Evolutionary conservation across 1,140 invertebrate genomes (phyloP).

Genomic region (Panagrolaimus sp.): DNA sequence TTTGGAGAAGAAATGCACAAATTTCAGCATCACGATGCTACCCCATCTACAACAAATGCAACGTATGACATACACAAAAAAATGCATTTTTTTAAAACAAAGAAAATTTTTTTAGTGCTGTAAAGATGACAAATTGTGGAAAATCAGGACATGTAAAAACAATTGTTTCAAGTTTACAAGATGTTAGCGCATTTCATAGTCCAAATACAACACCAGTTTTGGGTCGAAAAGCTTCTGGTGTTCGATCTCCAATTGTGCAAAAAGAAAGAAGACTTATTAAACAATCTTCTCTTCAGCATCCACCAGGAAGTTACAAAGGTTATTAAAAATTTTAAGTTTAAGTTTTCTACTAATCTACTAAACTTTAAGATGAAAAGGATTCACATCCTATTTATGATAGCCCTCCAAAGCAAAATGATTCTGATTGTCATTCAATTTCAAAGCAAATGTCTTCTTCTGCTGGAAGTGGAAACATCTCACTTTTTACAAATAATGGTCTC

Average conservation of each 20-base stretch:
- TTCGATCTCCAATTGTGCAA: background rate
- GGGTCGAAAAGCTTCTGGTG: background rate
- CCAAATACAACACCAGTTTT: slow-evolving; percentile 7
- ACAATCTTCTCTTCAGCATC: slow-evolving; percentile 1
- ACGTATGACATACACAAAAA: background rate
- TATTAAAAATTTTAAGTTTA: background rate
- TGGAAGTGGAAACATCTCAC: background rate
- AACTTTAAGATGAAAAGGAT: slow-evolving; percentile 6
- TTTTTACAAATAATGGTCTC: no score
- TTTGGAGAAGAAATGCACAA: slow-evolving; percentile 15
- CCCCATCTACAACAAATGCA: background rate
- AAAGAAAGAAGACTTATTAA: background rate
- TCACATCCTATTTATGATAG: slow-evolving; percentile 3
- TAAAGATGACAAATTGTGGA: slow-evolving; percentile 11
- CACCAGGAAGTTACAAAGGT: slow-evolving; percentile 10
- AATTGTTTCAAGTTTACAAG: slow-evolving; percentile 12
- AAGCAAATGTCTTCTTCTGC: background rate
- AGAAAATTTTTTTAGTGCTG: no score
- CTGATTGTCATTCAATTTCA: slow-evolving; percentile 4
- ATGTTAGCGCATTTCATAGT: slow-evolving; percentile 3
- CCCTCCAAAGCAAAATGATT: background rate
- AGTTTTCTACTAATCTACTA: background rate
- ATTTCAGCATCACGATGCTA: slow-evolving; percentile 4
- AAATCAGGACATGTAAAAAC: slow-evolving; percentile 9
- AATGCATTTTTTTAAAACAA: no score